These are phyloP conservation scores for Epistrophe eligans DNA, from an alignment of 2,888 invertebrate species.

Conservation along the genomic window DNA sequence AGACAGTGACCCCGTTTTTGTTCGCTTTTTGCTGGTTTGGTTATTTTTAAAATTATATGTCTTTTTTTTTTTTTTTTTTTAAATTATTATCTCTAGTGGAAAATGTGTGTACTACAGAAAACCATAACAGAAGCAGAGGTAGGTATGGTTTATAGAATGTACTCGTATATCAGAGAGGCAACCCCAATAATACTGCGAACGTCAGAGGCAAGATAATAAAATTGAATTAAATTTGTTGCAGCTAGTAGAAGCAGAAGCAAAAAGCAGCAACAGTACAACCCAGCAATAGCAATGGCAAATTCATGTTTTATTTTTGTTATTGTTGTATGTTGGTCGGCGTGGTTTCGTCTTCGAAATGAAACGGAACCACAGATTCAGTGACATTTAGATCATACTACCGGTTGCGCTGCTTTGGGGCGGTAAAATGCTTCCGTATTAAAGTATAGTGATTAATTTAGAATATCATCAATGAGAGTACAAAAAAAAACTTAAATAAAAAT, in stretches of 20 bases:
- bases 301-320: conserved; percentile 28
- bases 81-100: conserved; percentile 41
- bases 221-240: conserved; percentile 66
- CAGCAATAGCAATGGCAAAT: conserved; percentile 27
- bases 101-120: conserved; percentile 43
- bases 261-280: not conserved
- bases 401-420: conserved; percentile 35
- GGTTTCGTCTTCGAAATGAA: conserved; percentile 57
- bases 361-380: conserved; percentile 72
- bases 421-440: conserved; percentile 62
- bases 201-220: conserved; percentile 64
- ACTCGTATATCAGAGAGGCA: conserved; percentile 26
- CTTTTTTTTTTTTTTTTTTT: conserved; percentile 40
- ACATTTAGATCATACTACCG: conserved; percentile 74
- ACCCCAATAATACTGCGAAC: conserved; percentile 54
- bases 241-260: not conserved
- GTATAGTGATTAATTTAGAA: conserved; percentile 56
- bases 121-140: conserved; percentile 9
- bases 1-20: conserved; percentile 74
- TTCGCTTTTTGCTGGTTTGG: conserved; percentile 46
- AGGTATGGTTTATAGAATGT: not conserved
- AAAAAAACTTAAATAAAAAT: not conserved
- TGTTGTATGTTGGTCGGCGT: conserved; percentile 37
- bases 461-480: conserved; percentile 41
- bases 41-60: conserved; percentile 74